Conservation (phyloP, 2,888 invertebrate genomes). For the Mellilla xanthometata region DNA sequence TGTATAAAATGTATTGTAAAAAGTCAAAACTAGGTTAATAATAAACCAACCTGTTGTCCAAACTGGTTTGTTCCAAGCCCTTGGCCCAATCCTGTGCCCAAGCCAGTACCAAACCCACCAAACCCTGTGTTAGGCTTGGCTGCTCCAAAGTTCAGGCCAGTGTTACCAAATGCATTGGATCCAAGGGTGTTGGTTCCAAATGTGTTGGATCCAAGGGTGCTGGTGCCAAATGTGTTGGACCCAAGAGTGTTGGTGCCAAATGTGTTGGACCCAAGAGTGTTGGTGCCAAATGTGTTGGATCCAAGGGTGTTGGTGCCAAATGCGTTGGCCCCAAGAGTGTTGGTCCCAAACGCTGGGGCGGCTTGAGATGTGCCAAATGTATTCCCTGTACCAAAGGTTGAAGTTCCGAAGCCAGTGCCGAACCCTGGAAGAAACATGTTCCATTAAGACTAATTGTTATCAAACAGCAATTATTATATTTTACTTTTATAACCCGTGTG, state of each 20-base stretch:
- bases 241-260: constrained; percentile 36
- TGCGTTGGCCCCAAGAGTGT: no score
- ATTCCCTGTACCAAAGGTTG: no score
- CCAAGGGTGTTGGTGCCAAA: no score
- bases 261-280: constrained; percentile 24
- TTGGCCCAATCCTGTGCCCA: constrained; percentile 62
- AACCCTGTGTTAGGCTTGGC: constrained; percentile 62
- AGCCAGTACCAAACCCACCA: constrained; percentile 73
- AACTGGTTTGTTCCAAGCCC: constrained; percentile 64
- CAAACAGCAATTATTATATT: no score
- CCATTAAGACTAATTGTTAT: background rate
- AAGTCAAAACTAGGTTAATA: no score
- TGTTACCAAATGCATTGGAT: constrained; percentile 57
- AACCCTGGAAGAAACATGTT: constrained; percentile 46
- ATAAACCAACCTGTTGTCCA: constrained; percentile 70
- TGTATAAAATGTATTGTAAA: no score
- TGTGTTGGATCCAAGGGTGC: constrained; percentile 23
- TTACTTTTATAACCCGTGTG: no score
- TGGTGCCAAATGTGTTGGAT: constrained; percentile 28
- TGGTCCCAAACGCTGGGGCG: no score
- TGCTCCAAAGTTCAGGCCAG: constrained; percentile 43
- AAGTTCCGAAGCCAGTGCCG: constrained; percentile 40
- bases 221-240: constrained; percentile 48
- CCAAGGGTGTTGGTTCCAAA: constrained; percentile 55
- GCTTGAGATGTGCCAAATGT: no score